Percentiles rank a stretch among this genome's conserved stretches.
These are phyloP conservation scores for Lontra canadensis DNA, from an alignment of 2,113 vertebrate genomes.

Conservation along the genomic window DNA sequence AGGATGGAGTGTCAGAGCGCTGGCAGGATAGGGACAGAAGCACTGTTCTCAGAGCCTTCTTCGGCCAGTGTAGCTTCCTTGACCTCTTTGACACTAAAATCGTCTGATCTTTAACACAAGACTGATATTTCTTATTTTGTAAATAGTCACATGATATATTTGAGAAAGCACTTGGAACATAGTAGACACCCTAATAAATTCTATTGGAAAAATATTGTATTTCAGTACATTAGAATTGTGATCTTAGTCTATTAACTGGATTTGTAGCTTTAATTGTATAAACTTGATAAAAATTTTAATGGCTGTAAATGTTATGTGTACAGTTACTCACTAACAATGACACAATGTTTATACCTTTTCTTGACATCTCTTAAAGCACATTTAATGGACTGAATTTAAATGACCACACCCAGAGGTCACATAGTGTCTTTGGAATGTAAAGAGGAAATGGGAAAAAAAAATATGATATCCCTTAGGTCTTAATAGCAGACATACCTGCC, in stretches of 20 bases:
- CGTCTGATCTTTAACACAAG: not conserved
- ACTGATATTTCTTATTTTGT: not conserved
- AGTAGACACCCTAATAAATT: not conserved
- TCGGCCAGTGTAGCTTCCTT: not conserved
- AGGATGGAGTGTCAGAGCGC: accelerated
- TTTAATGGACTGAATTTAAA: not conserved
- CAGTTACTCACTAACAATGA: not conserved
- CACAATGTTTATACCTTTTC: not conserved
- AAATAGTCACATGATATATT: not conserved
- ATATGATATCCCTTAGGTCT: not conserved
- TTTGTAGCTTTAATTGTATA: not conserved
- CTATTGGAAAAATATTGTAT: not conserved
- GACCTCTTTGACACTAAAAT: not conserved
- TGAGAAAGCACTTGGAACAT: not conserved
- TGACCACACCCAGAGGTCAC: not conserved
- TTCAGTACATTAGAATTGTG: not conserved
- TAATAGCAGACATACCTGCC: not conserved
- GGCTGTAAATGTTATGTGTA: not conserved
- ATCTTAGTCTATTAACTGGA: not conserved
- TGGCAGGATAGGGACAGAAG: too few relatives aligned
- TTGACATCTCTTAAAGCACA: not conserved
- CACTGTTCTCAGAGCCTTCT: not conserved
- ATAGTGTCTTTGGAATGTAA: not conserved
- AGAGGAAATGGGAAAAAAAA: not conserved
- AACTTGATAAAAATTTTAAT: not conserved